Percentiles rank a stretch among this genome's conserved stretches.
Evolutionary conservation across 2,113 vertebrate species (phyloP).

Genomic region (Sisor rabdophorus): DNA sequence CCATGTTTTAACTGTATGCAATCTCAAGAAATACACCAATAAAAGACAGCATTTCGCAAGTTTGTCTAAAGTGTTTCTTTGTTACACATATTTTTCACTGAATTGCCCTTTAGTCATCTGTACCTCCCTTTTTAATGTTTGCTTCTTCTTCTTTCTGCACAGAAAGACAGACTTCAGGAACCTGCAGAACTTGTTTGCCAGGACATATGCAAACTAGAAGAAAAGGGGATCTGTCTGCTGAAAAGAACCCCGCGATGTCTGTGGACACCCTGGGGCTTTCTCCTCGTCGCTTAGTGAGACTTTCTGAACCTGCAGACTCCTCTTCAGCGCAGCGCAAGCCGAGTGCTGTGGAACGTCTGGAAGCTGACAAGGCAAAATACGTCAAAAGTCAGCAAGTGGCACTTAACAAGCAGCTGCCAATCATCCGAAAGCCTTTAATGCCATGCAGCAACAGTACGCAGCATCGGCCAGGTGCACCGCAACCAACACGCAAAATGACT

Average conservation of each 20-base stretch:
- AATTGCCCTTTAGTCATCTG: background rate
- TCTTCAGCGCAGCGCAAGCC: slow-evolving; percentile 65
- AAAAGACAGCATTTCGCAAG: background rate
- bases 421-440: slow-evolving; percentile 63
- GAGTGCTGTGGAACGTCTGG: slow-evolving; percentile 83
- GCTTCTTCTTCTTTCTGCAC: background rate
- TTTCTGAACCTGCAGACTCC: slow-evolving; percentile 62
- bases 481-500: slow-evolving; percentile 58
- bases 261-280: slow-evolving; percentile 57
- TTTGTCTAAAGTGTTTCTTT: background rate
- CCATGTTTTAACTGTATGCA: background rate
- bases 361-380: slow-evolving; percentile 89
- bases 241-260: slow-evolving; percentile 58
- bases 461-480: slow-evolving; percentile 60
- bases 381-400: slow-evolving; percentile 84
- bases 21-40: no score
- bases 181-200: background rate
- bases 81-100: background rate
- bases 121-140: background rate
- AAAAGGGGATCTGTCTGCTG: background rate
- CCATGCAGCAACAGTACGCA: slow-evolving; percentile 51
- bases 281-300: slow-evolving; percentile 45
- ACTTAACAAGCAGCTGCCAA: slow-evolving; percentile 74
- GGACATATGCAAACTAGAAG: background rate
- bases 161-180: background rate